Conservation (phyloP, 2,888 invertebrate species). For the Lithosia quadra region DNA sequence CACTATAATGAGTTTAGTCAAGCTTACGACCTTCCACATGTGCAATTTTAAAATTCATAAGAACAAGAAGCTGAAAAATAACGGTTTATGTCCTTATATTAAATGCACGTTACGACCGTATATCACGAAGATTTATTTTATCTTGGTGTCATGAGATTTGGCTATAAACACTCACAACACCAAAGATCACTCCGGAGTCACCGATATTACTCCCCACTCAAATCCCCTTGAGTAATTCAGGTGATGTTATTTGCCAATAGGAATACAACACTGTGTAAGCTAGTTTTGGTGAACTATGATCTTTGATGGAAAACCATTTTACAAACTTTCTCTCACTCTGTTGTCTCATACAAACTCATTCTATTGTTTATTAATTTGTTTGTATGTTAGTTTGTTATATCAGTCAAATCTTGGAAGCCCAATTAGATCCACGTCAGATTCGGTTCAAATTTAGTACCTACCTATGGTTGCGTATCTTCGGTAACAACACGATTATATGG, state of each 20-base stretch:
- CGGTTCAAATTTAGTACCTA: too few relatives aligned
- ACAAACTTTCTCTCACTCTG: too few relatives aligned
- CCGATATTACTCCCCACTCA: background rate
- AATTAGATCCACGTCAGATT: too few relatives aligned
- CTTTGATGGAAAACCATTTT: too few relatives aligned
- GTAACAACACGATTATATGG: too few relatives aligned
- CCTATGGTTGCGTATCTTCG: too few relatives aligned
- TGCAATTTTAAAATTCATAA: constrained; percentile 8
- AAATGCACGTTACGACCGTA: constrained; percentile 18
- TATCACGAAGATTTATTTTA: constrained; percentile 16
- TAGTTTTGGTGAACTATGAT: background rate
- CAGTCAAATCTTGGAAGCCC: too few relatives aligned
- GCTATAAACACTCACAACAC: background rate
- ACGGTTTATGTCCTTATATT: constrained; percentile 14
- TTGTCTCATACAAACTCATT: too few relatives aligned
- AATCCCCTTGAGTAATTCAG: background rate
- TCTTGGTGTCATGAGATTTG: background rate
- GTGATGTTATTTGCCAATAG: background rate
- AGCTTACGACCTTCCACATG: background rate
- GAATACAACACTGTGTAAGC: background rate
- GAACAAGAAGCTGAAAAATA: constrained; percentile 2
- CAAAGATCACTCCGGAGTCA: background rate
- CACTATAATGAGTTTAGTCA: too few relatives aligned
- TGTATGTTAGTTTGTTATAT: too few relatives aligned
- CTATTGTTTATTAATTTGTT: too few relatives aligned